Conservation (phyloP, 2,888 invertebrate species). For the Augiades crinisus region DNA sequence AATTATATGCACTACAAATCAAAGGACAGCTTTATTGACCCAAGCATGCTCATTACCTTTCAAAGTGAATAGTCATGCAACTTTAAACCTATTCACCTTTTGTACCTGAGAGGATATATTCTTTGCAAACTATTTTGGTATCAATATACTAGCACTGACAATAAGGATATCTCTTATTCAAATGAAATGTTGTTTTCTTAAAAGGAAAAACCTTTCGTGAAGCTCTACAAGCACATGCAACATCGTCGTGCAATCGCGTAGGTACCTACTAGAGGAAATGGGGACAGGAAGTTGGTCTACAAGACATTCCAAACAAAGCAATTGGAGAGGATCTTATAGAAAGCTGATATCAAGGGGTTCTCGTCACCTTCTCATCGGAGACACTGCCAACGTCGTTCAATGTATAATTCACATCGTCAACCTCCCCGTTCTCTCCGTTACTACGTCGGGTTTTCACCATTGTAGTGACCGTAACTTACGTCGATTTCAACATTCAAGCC, state of each 20-base stretch:
- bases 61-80: neutral
- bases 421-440: slow-evolving; percentile 77
- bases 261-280: slow-evolving; percentile 44
- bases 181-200: neutral
- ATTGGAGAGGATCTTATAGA: slow-evolving; percentile 44
- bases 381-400: slow-evolving; percentile 74
- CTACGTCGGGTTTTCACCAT: slow-evolving; percentile 82
- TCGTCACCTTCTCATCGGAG: slow-evolving; percentile 76
- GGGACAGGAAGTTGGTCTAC: slow-evolving; percentile 59
- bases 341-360: slow-evolving; percentile 47
- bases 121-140: neutral
- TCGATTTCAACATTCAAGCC: slow-evolving; percentile 58
- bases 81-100: neutral
- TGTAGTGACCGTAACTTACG: slow-evolving; percentile 50
- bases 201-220: neutral
- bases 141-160: too few species aligned
- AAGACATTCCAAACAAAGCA: slow-evolving; percentile 49
- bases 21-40: too few species aligned
- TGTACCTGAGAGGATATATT: neutral
- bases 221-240: slow-evolving; percentile 59
- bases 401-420: slow-evolving; percentile 72
- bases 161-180: neutral
- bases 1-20: too few species aligned
- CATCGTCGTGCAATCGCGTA: slow-evolving; percentile 49
- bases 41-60: too few species aligned